Evolutionary conservation across 2,797 vertebrate genomes (phyloP), one percentile per base, ranked within the genome.

Genomic region (Saxicola maurus): DNA sequence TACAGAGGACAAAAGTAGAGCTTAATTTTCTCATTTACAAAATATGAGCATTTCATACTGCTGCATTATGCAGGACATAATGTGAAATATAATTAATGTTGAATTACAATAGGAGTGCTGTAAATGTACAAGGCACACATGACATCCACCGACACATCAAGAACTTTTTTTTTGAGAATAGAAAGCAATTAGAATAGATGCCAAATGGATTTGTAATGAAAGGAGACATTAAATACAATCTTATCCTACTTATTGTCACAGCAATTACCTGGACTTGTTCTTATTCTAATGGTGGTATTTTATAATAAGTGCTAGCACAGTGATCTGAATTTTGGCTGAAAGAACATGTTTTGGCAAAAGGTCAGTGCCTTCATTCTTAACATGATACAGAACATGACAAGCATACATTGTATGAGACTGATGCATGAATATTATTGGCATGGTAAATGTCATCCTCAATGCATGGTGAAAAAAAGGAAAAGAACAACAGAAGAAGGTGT

Each of bases 41-140:
- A 95, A 91, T 79, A n/a, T 1, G 13, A 91, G 9, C 60, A 66
- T 92, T 95, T 93, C 62, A 28, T 75, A 48, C 59, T 59, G 33
- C 82, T 27, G 17, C 46, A 57, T 89, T 94, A 69, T 87, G 61
- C 24, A 86, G 60, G 69, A 59, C 38, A 59, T 92, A 91, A 82
- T 92, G 86, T 74, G 64, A 94, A 94, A 92, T 83, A 86, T 91
- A 94, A 96, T 95, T 94, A 91, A 95, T 91, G 86, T 91, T 91
- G 75, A 81, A 91, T 92, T 95, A 85, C 69, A 93, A 61, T 85
- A 79, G 66, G 89, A 81, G 38, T 59, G 27, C 27, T 69, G 38
- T 81, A 72, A 85, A 94, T 79, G 64, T 93, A 56, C 19, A 55
- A 78, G 69, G 37, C 49, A 62, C 40, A 68, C 56, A 73, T 86